These are phyloP conservation scores for Diplolepis rosae DNA, from an alignment of 2,888 invertebrate genomes.

Conservation along the genomic window DNA sequence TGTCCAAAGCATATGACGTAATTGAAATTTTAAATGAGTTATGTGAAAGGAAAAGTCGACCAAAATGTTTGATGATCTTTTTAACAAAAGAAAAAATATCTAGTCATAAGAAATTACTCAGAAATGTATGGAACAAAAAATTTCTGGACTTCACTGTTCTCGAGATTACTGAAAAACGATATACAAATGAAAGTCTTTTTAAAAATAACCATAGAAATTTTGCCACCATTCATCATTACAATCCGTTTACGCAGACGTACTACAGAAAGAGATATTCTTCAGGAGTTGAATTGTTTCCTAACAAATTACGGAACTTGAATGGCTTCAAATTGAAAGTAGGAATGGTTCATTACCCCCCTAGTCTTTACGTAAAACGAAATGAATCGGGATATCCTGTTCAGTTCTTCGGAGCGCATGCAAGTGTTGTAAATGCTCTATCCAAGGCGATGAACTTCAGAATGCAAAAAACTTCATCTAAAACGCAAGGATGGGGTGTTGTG, in stretches of 20 bases:
- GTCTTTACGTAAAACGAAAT: neutral
- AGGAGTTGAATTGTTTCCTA: neutral
- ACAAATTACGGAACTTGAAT: neutral
- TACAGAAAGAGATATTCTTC: neutral
- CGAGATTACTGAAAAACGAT: neutral
- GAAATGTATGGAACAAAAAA: neutral
- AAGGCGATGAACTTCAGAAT: neutral
- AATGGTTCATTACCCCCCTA: neutral
- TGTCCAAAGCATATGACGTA: neutral
- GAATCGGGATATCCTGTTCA: neutral
- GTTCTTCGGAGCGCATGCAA: neutral
- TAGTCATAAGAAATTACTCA: neutral
- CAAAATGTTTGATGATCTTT: neutral
- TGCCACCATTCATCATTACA: neutral
- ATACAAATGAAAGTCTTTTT: neutral
- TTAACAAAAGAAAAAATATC: neutral
- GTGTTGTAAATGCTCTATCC: neutral
- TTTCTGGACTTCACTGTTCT: conserved; percentile 4
- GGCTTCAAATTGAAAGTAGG: neutral
- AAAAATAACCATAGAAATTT: neutral
- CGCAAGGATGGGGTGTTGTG: neutral
- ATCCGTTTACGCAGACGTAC: neutral
- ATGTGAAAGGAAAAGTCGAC: neutral
- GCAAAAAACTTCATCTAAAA: neutral
- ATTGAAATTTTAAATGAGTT: neutral